Percentiles rank a stretch among this genome's conserved stretches.
Evolutionary conservation across 1,140 invertebrate species (phyloP).

Genomic region (Ceratitis capitata): DNA sequence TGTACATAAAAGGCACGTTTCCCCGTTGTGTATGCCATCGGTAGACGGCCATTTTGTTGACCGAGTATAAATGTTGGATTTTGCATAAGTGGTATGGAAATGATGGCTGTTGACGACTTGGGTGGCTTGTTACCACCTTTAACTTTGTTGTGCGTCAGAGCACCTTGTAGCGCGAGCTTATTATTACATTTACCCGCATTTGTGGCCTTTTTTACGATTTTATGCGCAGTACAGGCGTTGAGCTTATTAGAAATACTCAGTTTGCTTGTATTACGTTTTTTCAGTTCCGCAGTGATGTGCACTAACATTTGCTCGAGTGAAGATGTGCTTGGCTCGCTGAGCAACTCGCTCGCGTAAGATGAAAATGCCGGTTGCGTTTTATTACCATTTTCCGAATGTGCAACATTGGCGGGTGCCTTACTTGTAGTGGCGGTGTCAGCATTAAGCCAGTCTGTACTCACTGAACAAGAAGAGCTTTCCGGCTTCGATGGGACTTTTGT

Average conservation of each 20-base stretch:
- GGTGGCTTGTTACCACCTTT: background rate
- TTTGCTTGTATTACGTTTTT: background rate
- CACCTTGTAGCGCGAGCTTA: background rate
- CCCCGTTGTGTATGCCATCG: background rate
- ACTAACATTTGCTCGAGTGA: background rate
- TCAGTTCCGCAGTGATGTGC: background rate
- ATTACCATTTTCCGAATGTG: background rate
- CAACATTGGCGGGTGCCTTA: background rate
- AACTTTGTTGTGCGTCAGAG: background rate
- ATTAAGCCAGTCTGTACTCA: background rate
- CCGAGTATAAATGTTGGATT: background rate
- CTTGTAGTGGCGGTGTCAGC: background rate
- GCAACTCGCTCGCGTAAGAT: background rate
- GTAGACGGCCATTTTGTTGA: background rate
- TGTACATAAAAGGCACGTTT: background rate
- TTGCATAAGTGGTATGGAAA: background rate
- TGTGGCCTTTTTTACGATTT: background rate
- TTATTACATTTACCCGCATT: background rate
- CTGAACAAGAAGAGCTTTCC: background rate
- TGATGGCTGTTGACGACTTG: background rate
- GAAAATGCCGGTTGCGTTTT: background rate
- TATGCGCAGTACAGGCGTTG: background rate
- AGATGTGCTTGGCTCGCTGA: background rate
- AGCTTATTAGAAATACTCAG: background rate
- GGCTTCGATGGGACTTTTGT: background rate